Base-by-base conservation (phyloP, 1,140 invertebrate genomes). In the Drosophila tsacasi region DNA sequence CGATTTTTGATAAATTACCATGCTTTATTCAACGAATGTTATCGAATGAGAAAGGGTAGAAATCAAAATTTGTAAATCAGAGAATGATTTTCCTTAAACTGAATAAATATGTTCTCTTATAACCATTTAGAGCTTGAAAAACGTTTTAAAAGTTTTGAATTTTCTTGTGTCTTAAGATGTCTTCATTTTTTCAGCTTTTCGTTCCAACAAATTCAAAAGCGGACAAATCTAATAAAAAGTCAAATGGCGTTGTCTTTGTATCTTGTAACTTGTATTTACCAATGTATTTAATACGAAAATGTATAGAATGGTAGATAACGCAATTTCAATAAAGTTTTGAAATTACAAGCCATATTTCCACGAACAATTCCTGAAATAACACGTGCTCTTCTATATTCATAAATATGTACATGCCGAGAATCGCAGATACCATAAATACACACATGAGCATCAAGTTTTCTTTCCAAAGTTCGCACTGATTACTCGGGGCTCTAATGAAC, bases 401-500 rank as follows among this genome's bases (percentile, higher is more conserved):
- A 23, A 2, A 10, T 27, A 49, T 27, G 1, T 3, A 17, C 21
- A 55, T 23, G 21, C 35, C 54, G n/a, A 10, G 54, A 57, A 57
- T 57, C 54, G 39, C 21, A 39, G 10, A 39, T 57, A n/a, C 54
- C 13, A 21, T 46, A 12, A 21, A 32, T 27, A 52, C 7, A 13
- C 27, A 17, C 17, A 49, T 65, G 27, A 37, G 30, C 39, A 32
- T 23, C 15, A 46, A 55, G 37, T 54, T 50, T 52, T 12, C 37
- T 30, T 30, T 30, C 17, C 60, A 44, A 65, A 73, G 23, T 76
- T 76, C 47, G 21, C 27, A 30, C 55, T 69, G 64, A 61, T 61
- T 78, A 55, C 42, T 57, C 40, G 30, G 32, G 13, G 21, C 47
- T 12, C 59, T 75, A 75, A 75, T 64, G 71, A 75, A 75, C 59